Evolutionary conservation across 1,140 invertebrate genomes (phyloP), one percentile per base, ranked within the genome.

Genomic region (Drosophila tropicalis): DNA sequence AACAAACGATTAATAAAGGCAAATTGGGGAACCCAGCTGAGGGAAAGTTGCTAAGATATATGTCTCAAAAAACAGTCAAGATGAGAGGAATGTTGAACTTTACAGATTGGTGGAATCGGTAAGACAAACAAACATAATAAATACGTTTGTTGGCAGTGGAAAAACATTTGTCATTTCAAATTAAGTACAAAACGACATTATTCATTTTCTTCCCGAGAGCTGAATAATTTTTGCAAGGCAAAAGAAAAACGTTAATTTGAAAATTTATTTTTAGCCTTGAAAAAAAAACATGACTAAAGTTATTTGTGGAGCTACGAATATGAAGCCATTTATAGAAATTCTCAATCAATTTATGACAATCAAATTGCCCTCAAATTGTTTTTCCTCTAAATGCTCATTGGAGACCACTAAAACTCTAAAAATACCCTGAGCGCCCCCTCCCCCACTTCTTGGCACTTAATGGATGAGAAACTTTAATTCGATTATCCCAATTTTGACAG

Each of bases 161-260:
- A 51, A 58, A 70, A 70, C 80, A 83, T 83, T 83, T 81, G 71
- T 83, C 80, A 83, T 82, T 29, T 81, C 78, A 82, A 82, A 82
- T 82, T 82, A 81, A 77, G 78, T 77, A 80, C 73, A 77, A 82
- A 22, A 71, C 78, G 80, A 78, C 78, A 82, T 82, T 81, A 82
- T 67, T 81, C 74, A 82, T 82, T 82, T 72, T 57, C 58, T 67
- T n/a, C 34, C 13, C 47, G 15, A 68, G 41, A 40, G 17, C 58
- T 62, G 51, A 55, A 72, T 66, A 22, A 51, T 70, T 56, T 57
- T 67, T 58, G 56, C 62, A 32, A 39, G 12, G 29, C 2, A 25
- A 19, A 15, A 39, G 2, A 2, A 5, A 51, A 41, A 22, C 22
- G 22, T n/a, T 25, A 29, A 41, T 51, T 54, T 54, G 3, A 15